These are phyloP conservation scores for Spilarctia lutea DNA, from an alignment of 2,888 invertebrate genomes.

Conservation along the genomic window DNA sequence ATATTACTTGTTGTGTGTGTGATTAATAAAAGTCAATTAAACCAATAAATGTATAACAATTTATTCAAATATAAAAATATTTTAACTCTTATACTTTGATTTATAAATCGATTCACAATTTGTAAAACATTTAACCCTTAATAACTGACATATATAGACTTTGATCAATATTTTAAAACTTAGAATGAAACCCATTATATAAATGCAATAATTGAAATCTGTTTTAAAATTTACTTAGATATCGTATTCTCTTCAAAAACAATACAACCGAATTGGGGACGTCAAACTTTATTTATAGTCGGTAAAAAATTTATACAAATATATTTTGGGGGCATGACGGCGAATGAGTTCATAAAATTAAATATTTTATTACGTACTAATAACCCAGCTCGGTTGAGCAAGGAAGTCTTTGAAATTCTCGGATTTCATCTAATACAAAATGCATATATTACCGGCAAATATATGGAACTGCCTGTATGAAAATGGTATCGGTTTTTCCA, in stretches of 20 bases:
- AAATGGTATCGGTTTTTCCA: not conserved
- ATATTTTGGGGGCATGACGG: too few relatives aligned
- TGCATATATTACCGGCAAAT: too few relatives aligned
- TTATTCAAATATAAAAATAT: conserved; percentile 13
- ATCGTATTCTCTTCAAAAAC: not conserved
- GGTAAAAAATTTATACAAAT: too few relatives aligned
- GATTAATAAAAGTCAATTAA: not conserved
- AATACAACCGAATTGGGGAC: not conserved
- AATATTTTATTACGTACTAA: too few relatives aligned
- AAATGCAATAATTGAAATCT: not conserved
- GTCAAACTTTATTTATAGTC: too few relatives aligned
- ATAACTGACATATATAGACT: too few relatives aligned
- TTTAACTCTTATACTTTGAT: not conserved
- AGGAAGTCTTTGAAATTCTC: too few relatives aligned
- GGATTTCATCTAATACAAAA: too few relatives aligned
- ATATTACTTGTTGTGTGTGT: not conserved
- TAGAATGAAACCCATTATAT: not conserved
- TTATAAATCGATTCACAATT: not conserved
- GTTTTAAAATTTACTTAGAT: not conserved
- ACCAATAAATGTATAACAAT: conserved; percentile 3
- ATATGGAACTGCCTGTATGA: not conserved
- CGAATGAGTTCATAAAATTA: too few relatives aligned
- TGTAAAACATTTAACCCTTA: not conserved
- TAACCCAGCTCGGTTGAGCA: too few relatives aligned
- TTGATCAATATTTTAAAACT: conserved; percentile 2